Evolutionary conservation across 2,113 vertebrate genomes (phyloP).

Genomic region (Orycteropus afer): DNA sequence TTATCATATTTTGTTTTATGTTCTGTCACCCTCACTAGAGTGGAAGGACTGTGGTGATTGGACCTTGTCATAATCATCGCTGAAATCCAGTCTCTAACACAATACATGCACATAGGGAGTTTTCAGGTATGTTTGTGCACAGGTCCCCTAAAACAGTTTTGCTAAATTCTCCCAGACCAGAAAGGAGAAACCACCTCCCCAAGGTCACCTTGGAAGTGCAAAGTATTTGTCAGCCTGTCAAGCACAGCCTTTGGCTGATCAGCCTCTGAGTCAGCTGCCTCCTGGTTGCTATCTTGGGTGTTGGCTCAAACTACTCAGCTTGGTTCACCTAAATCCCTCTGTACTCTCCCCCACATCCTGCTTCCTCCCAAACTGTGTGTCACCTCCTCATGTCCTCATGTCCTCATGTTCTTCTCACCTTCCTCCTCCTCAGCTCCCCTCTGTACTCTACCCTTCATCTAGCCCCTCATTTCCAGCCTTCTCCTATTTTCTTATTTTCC

Average conservation of each 20-base stretch:
- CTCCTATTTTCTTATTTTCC: not conserved
- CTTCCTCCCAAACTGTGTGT: not conserved
- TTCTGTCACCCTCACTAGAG: rapidly evolving
- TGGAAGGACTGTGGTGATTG: not conserved
- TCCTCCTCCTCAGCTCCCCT: not conserved
- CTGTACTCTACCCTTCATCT: not conserved
- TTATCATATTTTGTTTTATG: not conserved
- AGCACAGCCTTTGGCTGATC: not conserved
- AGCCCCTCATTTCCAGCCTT: too few relatives aligned
- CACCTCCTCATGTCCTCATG: not conserved
- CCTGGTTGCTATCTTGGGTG: constrained; percentile 39
- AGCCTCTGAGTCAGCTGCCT: constrained; percentile 51
- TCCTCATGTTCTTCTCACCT: too few relatives aligned
- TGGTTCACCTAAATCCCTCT: constrained; percentile 56
- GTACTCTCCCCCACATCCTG: not conserved
- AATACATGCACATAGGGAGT: rapidly evolving
- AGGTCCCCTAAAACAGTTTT: not conserved
- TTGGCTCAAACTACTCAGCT: constrained; percentile 41
- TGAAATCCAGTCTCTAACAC: rapidly evolving
- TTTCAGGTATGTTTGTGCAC: not conserved
- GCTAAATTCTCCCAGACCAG: not conserved
- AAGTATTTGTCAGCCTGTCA: constrained; percentile 7
- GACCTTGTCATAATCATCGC: rapidly evolving
- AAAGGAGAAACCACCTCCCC: not conserved
- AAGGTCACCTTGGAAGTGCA: constrained; percentile 29